Base-by-base conservation (phyloP, 2,113 vertebrate species). In the Thymallus thymallus region DNA sequence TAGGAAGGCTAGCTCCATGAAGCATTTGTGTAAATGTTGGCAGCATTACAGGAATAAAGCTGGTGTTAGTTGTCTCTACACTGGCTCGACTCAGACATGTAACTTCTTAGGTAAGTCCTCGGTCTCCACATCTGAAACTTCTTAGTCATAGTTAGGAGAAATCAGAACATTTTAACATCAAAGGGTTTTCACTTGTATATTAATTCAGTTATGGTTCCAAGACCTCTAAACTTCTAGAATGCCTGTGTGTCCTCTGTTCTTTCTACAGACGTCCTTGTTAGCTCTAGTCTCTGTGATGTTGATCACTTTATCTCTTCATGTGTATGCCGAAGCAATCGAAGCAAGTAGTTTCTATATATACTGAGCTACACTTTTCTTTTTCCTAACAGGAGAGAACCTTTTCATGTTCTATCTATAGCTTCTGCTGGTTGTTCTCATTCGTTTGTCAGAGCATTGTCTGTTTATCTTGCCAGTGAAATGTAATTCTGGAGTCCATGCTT, bases 1-100 rank as follows among this genome's bases (percentile, higher is more conserved):
- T 51, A 18, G 48, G 26, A 32, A 35, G 67, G 65, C 68, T 76
- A 65, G 22, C 46, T 72, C 4, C 66, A 75, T 74, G 83, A 26
- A 71, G 77, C 71, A 55, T 77, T 83, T 88, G 84, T 83, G 79
- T 87, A 90, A 89, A 77, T 85, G 77, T 80, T 90, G 87, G 82
- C 85, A 86, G 83, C 72, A 87, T 80, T 66, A 56, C 20, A 68
- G 86, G 82, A 81, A 88, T 78, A 80, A 71, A 85, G 77, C 20
- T 29, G 79, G 78, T 82, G 74, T 72, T 72, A 72, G 78, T 69
- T 79, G 74, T 76, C 29, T 77, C 77, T 77, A 76, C 77, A 81
- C 80, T 80, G 84, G 74, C 75, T 76, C 73, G 3, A 72, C 82
- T 77, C 75, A 76, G 71, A 85, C 77, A 86, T 82, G 80, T 85